phyloP scores from a whole-genome alignment of 23 tunicate species.

The Phallusia fumigata region DNA sequence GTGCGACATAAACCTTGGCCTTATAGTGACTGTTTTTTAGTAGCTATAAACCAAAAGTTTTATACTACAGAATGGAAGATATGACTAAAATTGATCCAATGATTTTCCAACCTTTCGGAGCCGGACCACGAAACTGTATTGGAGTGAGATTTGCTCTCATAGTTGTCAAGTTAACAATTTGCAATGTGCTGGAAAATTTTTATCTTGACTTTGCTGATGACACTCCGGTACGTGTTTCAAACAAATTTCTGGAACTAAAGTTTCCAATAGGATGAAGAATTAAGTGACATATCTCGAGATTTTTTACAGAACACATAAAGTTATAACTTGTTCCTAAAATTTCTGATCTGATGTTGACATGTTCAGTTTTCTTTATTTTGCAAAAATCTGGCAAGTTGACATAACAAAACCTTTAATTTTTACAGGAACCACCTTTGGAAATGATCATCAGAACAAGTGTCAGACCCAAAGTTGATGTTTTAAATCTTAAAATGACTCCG shows the following conservation, averaged over 20 bases:
- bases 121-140: conserved; percentile 70
- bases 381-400: too few species aligned
- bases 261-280: too few species aligned
- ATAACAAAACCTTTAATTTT: not conserved
- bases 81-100: conserved; percentile 82
- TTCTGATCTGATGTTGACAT: too few species aligned
- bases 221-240: conserved; percentile 39
- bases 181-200: conserved; percentile 53
- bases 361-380: too few species aligned
- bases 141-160: conserved; percentile 63
- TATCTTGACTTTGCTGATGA: conserved; percentile 48
- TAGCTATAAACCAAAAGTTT: not conserved
- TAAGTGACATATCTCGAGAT: too few species aligned
- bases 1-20: too few species aligned
- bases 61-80: conserved; percentile 55
- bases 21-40: too few species aligned
- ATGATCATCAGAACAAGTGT: not conserved
- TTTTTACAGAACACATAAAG: too few species aligned
- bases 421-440: conserved; percentile 3
- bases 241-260: too few species aligned
- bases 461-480: not conserved
- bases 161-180: conserved; percentile 49
- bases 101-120: conserved; percentile 77
- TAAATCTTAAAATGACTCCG: not conserved
- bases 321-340: too few species aligned